Evolutionary conservation across 1,140 invertebrate genomes (phyloP).

Genomic region (Bombyx mandarina): DNA sequence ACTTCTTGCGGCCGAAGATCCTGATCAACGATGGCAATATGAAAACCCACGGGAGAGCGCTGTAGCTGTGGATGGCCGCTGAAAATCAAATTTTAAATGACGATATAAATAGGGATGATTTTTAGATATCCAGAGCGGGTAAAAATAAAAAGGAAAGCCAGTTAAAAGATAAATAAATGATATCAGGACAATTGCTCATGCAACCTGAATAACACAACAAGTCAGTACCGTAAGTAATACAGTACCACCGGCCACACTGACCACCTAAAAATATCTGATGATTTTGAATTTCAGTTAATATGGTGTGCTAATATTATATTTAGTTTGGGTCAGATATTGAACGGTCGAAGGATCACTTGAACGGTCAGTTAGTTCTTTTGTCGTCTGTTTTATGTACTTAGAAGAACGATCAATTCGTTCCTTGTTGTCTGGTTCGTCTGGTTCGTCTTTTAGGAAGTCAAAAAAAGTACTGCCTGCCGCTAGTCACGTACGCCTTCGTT

Average conservation of each 20-base stretch:
- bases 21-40: slow-evolving; percentile 8
- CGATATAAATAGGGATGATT: not conserved
- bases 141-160: not conserved
- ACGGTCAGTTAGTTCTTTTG: no score
- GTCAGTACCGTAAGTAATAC: not conserved
- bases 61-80: slow-evolving; percentile 10
- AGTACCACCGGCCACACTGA: not conserved
- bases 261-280: not conserved
- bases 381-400: no score
- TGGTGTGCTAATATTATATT: no score
- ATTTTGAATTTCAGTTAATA: no score
- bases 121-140: not conserved
- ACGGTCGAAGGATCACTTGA: no score
- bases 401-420: no score
- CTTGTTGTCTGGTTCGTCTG: no score
- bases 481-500: no score
- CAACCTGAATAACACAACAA: not conserved
- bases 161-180: not conserved
- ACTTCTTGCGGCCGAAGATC: slow-evolving; percentile 10
- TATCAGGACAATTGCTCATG: not conserved
- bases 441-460: no score
- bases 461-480: no score
- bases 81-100: slow-evolving; percentile 3
- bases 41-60: slow-evolving; percentile 12
- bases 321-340: no score